Evolutionary conservation across 92 coral and sea anemone species (phyloP).

Genomic region (Phymanthus crucifer): DNA sequence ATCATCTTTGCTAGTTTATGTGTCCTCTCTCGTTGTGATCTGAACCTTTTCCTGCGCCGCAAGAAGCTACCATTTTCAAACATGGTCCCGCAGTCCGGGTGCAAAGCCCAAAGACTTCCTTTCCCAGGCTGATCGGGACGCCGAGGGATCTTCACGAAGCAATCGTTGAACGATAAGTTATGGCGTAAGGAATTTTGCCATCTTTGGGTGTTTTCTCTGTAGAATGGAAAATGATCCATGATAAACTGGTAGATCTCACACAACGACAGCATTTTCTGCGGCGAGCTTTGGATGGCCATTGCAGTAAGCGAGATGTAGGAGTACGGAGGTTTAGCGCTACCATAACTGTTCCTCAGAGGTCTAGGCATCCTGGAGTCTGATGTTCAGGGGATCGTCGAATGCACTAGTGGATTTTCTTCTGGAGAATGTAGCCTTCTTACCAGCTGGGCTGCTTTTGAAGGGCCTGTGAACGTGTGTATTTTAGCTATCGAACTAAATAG

Average conservation of each 20-base stretch:
- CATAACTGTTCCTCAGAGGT: constrained; percentile 96
- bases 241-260: constrained; percentile 97
- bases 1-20: constrained; percentile 68
- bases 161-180: constrained; percentile 94
- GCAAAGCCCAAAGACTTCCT: constrained; percentile 98
- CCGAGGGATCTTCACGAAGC: constrained; percentile 96
- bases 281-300: constrained; percentile 98
- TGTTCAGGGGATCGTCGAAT: constrained; percentile 31
- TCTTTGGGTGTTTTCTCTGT: constrained; percentile 96
- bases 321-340: constrained; percentile 98
- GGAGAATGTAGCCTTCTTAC: constrained; percentile 45
- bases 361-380: constrained; percentile 77
- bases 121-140: constrained; percentile 98
- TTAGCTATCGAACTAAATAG: constrained; percentile 88
- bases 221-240: constrained; percentile 98
- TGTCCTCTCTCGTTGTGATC: constrained; percentile 85
- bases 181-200: constrained; percentile 99
- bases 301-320: constrained; percentile 95
- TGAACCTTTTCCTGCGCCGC: constrained; percentile 92
- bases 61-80: constrained; percentile 97
- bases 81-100: constrained; percentile 99
- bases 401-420: constrained; percentile 28
- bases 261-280: constrained; percentile 96
- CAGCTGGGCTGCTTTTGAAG: constrained; percentile 84
- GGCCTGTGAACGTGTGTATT: constrained; percentile 72